Evolutionary conservation across 2,888 invertebrate genomes (phyloP).

Genomic region (Drosophila cyrtoloma): DNA sequence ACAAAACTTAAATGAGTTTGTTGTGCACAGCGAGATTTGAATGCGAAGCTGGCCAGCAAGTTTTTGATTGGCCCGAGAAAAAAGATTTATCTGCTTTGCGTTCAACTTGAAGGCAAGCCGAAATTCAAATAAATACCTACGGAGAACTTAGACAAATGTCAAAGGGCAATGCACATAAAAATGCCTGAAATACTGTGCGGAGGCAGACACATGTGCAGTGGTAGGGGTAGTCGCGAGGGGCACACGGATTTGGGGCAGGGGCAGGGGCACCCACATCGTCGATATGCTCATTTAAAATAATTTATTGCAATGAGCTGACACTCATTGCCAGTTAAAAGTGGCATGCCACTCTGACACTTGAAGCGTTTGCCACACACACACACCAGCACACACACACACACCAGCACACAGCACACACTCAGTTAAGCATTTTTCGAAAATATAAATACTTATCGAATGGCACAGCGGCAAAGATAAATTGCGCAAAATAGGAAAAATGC

Average conservation of each 20-base stretch:
- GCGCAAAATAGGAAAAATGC: constrained; percentile 77
- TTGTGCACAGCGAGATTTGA: constrained; percentile 61
- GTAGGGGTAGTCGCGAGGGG: constrained; percentile 3
- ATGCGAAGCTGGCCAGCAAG: constrained; percentile 55
- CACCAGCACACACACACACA: constrained; percentile 40
- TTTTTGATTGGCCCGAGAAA: constrained; percentile 70
- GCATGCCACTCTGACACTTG: constrained; percentile 62
- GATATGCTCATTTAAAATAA: constrained; percentile 84
- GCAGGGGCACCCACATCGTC: constrained; percentile 56
- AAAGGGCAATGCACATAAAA: constrained; percentile 65
- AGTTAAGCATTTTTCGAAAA: constrained; percentile 34
- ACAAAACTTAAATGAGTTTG: constrained; percentile 76
- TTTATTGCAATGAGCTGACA: constrained; percentile 83
- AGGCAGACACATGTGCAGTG: constrained; percentile 32
- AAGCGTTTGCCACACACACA: constrained; percentile 56
- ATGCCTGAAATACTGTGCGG: constrained; percentile 50
- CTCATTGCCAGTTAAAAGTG: constrained; percentile 74
- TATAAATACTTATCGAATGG: constrained; percentile 53
- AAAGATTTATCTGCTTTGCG: constrained; percentile 68
- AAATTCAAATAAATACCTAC: constrained; percentile 38
- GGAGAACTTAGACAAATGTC: constrained; percentile 40
- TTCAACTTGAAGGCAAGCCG: constrained; percentile 34
- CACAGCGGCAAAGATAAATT: constrained; percentile 73
- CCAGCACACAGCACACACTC: constrained; percentile 15
- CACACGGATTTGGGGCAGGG: neutral